phyloP scores from a whole-genome alignment of 2,797 vertebrate species.

The Philypnodon macrostomus region DNA sequence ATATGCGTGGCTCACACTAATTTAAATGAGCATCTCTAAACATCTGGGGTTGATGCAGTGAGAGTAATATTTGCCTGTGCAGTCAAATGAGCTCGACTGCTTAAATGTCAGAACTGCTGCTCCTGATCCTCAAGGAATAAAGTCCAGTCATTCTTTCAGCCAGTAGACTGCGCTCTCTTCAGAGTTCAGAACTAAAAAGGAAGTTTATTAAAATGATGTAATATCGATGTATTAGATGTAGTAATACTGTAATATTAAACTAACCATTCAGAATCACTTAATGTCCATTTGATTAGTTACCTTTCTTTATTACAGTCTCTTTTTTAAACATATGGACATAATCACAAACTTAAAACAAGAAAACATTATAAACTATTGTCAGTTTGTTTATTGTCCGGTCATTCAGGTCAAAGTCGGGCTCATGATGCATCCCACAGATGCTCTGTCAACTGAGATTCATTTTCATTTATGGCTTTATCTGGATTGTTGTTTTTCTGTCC shows the following conservation, averaged over 20 bases:
- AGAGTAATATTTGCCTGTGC: slow-evolving; percentile 3
- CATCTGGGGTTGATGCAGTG: slow-evolving; percentile 1
- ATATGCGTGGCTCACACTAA: slow-evolving; percentile 3
- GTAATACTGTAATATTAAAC: no score
- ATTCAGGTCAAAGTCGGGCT: not conserved
- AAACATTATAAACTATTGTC: no score
- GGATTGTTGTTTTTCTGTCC: slow-evolving; percentile 2
- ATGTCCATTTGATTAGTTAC: no score
- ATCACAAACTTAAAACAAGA: no score
- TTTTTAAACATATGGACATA: no score
- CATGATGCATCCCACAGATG: not conserved
- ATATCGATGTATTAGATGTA: no score
- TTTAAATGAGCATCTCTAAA: slow-evolving; percentile 4
- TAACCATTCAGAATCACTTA: no score
- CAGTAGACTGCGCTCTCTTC: not conserved
- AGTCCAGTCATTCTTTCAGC: slow-evolving; percentile 11
- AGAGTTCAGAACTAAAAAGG: no score
- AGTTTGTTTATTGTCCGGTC: not conserved
- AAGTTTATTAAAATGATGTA: no score
- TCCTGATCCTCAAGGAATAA: slow-evolving; percentile 1
- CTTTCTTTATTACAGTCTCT: no score
- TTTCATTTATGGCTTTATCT: slow-evolving; percentile 1
- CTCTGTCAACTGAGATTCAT: slow-evolving; percentile 1
- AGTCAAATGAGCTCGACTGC: slow-evolving; percentile 11
- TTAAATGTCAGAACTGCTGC: slow-evolving; percentile 9